These are phyloP conservation scores for Dipodomys merriami DNA, from an alignment of 2,113 vertebrate genomes.

Conservation along the genomic window DNA sequence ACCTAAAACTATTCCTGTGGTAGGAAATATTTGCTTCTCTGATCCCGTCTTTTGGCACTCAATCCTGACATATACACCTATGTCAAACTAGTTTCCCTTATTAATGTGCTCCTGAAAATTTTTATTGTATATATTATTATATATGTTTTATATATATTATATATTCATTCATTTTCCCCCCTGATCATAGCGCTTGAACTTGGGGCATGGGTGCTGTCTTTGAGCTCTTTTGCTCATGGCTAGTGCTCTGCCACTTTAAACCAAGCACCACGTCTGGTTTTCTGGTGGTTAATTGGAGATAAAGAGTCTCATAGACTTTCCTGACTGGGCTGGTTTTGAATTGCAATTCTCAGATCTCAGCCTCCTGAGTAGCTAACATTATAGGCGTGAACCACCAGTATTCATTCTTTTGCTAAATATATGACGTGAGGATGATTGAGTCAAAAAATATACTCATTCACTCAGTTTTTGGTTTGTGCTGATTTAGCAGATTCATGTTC, in stretches of 20 bases:
- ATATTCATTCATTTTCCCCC: not conserved
- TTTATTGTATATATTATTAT: too few relatives aligned
- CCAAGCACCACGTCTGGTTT: too few relatives aligned
- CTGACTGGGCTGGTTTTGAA: too few relatives aligned
- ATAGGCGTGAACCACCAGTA: too few relatives aligned
- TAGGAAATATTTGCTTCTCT: not conserved
- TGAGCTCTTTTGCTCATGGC: too few relatives aligned
- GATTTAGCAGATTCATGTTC: conserved; percentile 46
- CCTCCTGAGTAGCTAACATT: too few relatives aligned
- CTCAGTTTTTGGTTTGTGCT: not conserved
- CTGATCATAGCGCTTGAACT: not conserved
- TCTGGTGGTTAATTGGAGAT: too few relatives aligned
- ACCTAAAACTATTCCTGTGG: not conserved
- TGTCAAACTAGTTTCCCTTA: not conserved
- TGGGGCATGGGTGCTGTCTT: not conserved
- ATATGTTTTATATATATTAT: too few relatives aligned
- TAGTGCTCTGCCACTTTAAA: too few relatives aligned
- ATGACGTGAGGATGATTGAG: not conserved
- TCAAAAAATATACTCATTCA: not conserved
- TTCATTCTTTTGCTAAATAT: not conserved
- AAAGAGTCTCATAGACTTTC: too few relatives aligned
- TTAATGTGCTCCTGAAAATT: not conserved
- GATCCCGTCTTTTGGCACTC: not conserved
- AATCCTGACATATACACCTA: not conserved
- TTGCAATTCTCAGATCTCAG: too few relatives aligned